Percentiles rank a stretch among this genome's conserved stretches.
phyloP scores from a whole-genome alignment of 2,113 vertebrate genomes.

The Xiphophorus hellerii region DNA sequence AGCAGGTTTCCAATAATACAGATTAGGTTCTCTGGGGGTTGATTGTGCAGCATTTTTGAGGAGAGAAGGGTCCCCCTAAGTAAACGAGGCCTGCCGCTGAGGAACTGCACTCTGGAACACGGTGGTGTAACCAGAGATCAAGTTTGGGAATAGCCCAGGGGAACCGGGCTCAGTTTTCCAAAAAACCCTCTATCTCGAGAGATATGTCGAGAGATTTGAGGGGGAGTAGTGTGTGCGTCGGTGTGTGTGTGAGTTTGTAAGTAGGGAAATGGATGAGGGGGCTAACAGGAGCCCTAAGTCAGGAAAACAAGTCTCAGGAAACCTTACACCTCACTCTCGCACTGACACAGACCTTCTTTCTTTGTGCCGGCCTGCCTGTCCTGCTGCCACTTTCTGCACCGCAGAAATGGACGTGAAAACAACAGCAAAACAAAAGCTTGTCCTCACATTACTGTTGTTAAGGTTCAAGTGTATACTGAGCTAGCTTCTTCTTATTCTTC shows the following conservation, averaged over 20 bases:
- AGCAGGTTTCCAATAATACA: conserved; percentile 77
- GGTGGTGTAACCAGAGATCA: conserved; percentile 71
- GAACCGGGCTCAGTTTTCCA: conserved; percentile 71
- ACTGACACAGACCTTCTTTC: conserved; percentile 65
- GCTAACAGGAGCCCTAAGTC: conserved; percentile 71
- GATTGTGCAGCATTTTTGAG: conserved; percentile 58
- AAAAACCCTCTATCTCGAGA: conserved; percentile 73
- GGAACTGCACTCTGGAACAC: conserved; percentile 72
- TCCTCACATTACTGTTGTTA: conserved; percentile 5
- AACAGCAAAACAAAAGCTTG: conserved; percentile 45
- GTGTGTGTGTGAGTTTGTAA: conserved; percentile 17
- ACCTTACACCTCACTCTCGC: conserved; percentile 71
- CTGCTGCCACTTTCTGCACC: conserved; percentile 12
- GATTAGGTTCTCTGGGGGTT: conserved; percentile 73
- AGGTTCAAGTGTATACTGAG: not conserved
- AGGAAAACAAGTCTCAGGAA: conserved; percentile 77
- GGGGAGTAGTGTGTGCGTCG: conserved; percentile 30
- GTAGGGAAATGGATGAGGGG: conserved; percentile 66
- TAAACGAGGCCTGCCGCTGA: conserved; percentile 65
- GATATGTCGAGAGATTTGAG: conserved; percentile 70
- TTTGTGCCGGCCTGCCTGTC: conserved; percentile 37
- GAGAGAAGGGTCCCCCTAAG: conserved; percentile 70
- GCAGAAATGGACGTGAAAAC: conserved; percentile 34
- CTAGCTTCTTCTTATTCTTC: not conserved
- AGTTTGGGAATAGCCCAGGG: conserved; percentile 72